Percentiles rank a stretch among this genome's conserved stretches.
Evolutionary conservation across 2,888 invertebrate species (phyloP).

Genomic region (Macrosiphum euphorbiae): DNA sequence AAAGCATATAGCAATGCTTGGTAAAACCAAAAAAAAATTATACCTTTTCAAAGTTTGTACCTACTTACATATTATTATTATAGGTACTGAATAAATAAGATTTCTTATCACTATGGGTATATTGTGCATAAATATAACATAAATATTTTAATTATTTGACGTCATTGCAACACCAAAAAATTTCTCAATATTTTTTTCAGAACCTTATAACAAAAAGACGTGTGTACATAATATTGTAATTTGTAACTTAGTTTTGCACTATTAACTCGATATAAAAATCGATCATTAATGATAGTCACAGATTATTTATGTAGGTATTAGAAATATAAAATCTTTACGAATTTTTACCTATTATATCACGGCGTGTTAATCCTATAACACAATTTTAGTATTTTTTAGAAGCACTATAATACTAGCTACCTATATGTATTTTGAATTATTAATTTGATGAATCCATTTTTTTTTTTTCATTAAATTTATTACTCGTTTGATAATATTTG

Average conservation of each 20-base stretch:
- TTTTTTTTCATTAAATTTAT: background rate
- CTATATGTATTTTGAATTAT: background rate
- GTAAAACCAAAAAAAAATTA: background rate
- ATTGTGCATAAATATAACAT: background rate
- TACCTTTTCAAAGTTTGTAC: background rate
- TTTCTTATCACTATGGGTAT: background rate
- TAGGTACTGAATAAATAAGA: background rate
- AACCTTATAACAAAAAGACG: background rate
- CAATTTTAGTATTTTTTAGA: background rate
- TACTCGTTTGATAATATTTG: background rate
- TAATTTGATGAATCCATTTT: background rate
- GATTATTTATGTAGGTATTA: background rate
- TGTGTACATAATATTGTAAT: background rate
- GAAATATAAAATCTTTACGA: no score
- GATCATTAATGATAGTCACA: background rate
- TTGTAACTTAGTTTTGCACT: background rate
- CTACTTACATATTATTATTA: background rate
- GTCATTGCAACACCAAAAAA: background rate
- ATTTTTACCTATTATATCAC: background rate
- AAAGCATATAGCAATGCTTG: background rate
- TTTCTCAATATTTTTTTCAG: background rate
- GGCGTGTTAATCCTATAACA: background rate
- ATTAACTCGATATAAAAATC: background rate
- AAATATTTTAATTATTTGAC: background rate
- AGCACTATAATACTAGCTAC: background rate